Evolutionary conservation across 2,113 vertebrate species (phyloP), one percentile per base, ranked within the genome.

Genomic region (Saccopteryx bilineata): DNA sequence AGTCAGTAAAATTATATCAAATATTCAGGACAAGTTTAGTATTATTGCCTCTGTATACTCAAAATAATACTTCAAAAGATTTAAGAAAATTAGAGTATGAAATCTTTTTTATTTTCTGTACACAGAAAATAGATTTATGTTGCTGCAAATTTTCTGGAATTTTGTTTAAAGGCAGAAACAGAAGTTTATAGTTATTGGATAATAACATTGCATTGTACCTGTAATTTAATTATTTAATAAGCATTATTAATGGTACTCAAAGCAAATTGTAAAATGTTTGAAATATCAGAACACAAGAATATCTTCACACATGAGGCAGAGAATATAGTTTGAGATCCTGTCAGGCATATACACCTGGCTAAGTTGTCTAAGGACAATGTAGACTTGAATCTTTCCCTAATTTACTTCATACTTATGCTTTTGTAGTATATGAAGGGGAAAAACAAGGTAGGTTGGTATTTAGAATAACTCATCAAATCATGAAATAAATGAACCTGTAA

Each of bases 111-210:
- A 50, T 46, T 79, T 90, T 91, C 5, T 69, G n/a, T 93, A 68
- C 6, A 89, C 74, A 68, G 26, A 92, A 91, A 91, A 63, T 79
- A 23, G 18, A 89, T 89, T 85, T 58, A 54, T 78, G 54, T 87
- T 87, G 52, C 79, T 87, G 23, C 68, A 85, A 17, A 58, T 90
- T 78, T 92, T 58, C 76, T 92, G 39, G 46, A 91, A 50, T 87
- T 92, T 94, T 84, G 7, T 88, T 91, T 95, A 91, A 93, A 92
- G 72, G 52, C 54, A 90, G 68, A 87, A 87, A 74, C 54, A 52
- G 9, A 50, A 72, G n/a, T 82, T 81, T 95, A 19, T 9, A 28
- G 80, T 82, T 61, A 82, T 76, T 95, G 39, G 21, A 66, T 90
- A 79, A 15, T 84, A 84, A 93, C 66, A 13, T 88, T 93, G 52